A percentile compares a stretch with the other conserved stretches of the same genome.
phyloP scores from a whole-genome alignment of 2,113 vertebrate genomes.

The Proteles cristata region DNA sequence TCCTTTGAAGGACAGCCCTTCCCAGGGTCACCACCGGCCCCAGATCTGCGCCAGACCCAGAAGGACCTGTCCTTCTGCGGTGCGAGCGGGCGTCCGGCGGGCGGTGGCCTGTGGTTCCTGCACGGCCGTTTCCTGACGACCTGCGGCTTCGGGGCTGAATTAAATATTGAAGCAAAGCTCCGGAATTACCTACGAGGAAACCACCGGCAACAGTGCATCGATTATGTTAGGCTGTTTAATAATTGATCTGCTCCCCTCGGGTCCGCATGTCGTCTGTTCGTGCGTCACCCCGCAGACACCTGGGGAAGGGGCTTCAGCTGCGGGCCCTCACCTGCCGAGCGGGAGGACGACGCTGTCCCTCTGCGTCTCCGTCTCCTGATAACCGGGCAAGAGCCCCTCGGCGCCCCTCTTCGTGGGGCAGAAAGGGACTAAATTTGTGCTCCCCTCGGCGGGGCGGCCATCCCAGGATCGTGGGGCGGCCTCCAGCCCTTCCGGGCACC shows the following conservation, averaged over 20 bases:
- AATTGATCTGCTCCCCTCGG: conserved; percentile 9
- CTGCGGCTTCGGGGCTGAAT: conserved; percentile 54
- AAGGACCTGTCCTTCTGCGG: background rate
- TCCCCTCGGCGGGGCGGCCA: rapidly evolving
- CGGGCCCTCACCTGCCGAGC: background rate
- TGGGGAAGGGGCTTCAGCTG: background rate
- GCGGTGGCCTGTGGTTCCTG: background rate
- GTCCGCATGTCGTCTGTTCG: background rate
- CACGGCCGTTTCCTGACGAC: conserved; percentile 42
- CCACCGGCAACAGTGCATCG: conserved; percentile 12
- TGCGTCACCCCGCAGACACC: background rate
- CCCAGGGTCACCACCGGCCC: background rate
- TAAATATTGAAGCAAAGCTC: conserved; percentile 81
- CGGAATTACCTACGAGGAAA: conserved; percentile 76
- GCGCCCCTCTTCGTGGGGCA: background rate
- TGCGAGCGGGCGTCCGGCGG: too few species aligned
- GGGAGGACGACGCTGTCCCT: rapidly evolving
- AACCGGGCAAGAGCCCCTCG: rapidly evolving
- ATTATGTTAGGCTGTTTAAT: conserved; percentile 62
- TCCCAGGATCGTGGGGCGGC: too few species aligned
- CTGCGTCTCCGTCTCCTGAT: rapidly evolving
- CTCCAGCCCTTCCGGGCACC: too few species aligned
- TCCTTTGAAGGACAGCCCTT: background rate
- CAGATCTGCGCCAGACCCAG: too few species aligned
- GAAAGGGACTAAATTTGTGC: background rate